phyloP scores from a whole-genome alignment of 2,888 invertebrate genomes.

The Octodonta nipae region DNA sequence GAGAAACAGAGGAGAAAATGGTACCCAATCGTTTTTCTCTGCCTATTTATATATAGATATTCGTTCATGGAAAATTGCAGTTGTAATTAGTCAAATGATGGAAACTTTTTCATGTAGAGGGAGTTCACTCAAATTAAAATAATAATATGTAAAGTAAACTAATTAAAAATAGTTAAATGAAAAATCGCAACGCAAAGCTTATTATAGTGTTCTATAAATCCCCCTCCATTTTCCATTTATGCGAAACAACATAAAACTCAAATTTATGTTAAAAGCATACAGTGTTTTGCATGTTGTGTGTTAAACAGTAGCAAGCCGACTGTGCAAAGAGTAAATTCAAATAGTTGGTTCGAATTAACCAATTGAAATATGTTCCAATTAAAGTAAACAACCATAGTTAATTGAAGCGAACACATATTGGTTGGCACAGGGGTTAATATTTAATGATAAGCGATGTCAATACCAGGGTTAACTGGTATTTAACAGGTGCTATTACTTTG shows the following conservation, averaged over 20 bases:
- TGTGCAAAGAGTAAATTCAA: conserved; percentile 18
- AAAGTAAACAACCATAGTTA: conserved; percentile 32
- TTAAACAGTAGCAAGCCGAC: conserved; percentile 7
- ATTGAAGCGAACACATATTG: conserved; percentile 32
- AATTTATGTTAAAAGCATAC: conserved; percentile 11
- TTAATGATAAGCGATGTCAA: conserved; percentile 34
- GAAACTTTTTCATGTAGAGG: too few relatives aligned
- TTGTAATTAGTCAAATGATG: too few relatives aligned
- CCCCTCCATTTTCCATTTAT: conserved; percentile 9
- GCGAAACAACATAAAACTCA: conserved; percentile 11
- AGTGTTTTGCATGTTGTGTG: conserved; percentile 10
- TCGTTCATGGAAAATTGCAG: too few relatives aligned
- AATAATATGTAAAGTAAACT: too few relatives aligned
- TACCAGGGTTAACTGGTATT: conserved; percentile 32
- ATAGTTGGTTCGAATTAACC: conserved; percentile 19
- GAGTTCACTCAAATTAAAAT: too few relatives aligned
- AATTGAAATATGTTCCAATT: conserved; percentile 31
- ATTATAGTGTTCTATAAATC: background rate
- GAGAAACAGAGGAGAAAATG: too few relatives aligned
- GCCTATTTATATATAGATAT: too few relatives aligned
- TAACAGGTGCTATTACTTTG: conserved; percentile 30
- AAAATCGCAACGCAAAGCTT: too few relatives aligned
- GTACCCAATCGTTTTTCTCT: too few relatives aligned
- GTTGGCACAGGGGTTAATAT: conserved; percentile 31
- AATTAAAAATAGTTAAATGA: too few relatives aligned